Percentiles rank a stretch among this genome's conserved stretches.
Conservation (phyloP, 2,113 vertebrate genomes). For the Dendrocopos noguchii region DNA sequence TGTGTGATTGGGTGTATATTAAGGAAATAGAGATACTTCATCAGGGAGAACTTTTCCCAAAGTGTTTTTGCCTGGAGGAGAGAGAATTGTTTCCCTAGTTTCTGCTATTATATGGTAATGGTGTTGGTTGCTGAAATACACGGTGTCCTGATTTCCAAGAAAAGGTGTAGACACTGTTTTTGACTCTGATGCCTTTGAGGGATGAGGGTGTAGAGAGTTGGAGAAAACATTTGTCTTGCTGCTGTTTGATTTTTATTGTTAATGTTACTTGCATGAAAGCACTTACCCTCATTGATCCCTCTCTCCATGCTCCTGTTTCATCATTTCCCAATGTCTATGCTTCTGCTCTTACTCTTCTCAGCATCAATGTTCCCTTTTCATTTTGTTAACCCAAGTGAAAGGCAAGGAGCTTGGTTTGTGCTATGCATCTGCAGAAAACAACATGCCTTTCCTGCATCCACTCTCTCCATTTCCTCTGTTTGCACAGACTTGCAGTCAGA, state of each 20-base stretch:
- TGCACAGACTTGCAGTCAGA: neutral
- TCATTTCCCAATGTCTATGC: neutral
- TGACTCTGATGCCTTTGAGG: neutral
- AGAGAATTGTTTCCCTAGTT: neutral
- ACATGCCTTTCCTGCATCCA: neutral
- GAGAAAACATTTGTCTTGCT: neutral
- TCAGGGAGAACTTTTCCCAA: neutral
- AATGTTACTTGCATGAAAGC: neutral
- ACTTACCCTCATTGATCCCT: neutral
- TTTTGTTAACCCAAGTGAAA: neutral
- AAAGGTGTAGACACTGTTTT: neutral
- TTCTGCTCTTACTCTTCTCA: neutral
- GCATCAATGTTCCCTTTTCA: neutral
- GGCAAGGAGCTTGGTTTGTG: neutral
- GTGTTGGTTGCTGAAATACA: neutral
- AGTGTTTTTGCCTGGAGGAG: neutral
- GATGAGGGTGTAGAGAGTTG: neutral
- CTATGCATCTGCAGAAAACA: neutral
- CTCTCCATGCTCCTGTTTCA: neutral
- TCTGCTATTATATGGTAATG: neutral
- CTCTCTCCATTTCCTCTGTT: neutral
- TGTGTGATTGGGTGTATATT: neutral
- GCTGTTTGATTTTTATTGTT: neutral
- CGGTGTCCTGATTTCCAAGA: neutral
- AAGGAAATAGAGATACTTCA: neutral